phyloP scores from a whole-genome alignment of 2,113 vertebrate genomes.

The Polypterus bichir region DNA sequence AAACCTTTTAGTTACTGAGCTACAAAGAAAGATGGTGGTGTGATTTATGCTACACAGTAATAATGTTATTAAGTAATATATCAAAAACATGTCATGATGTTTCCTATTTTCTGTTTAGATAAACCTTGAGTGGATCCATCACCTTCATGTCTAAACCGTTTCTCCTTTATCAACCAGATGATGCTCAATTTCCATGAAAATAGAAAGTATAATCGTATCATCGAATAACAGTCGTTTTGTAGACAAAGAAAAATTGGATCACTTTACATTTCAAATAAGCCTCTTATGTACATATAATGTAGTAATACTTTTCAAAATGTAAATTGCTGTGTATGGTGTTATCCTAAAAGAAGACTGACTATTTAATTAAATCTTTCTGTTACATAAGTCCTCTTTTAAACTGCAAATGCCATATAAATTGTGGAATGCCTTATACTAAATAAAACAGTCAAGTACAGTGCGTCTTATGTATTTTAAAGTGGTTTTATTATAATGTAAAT shows the following conservation, averaged over 20 bases:
- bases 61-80: conserved; percentile 7
- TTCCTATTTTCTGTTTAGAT: not conserved
- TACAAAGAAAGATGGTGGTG: too few relatives aligned
- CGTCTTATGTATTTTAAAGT: too few relatives aligned
- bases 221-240: conserved; percentile 1
- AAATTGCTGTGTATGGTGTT: not conserved
- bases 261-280: conserved; percentile 5
- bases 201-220: conserved; percentile 2
- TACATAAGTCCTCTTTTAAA: too few relatives aligned
- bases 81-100: conserved; percentile 4
- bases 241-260: conserved; percentile 5
- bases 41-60: not conserved
- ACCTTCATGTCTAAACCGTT: conserved; percentile 4
- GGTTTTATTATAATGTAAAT: too few relatives aligned
- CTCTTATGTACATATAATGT: not conserved
- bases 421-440: too few relatives aligned
- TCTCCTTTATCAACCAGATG: not conserved
- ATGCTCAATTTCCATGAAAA: conserved; percentile 1
- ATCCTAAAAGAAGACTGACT: too few relatives aligned
- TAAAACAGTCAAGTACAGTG: too few relatives aligned
- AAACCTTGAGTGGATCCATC: conserved; percentile 3
- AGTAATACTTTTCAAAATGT: conserved; percentile 4
- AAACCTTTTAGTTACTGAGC: too few relatives aligned
- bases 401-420: too few relatives aligned
- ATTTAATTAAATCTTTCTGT: too few relatives aligned